Conservation (phyloP, 2,888 invertebrate genomes). For the Orthosia cruda region DNA sequence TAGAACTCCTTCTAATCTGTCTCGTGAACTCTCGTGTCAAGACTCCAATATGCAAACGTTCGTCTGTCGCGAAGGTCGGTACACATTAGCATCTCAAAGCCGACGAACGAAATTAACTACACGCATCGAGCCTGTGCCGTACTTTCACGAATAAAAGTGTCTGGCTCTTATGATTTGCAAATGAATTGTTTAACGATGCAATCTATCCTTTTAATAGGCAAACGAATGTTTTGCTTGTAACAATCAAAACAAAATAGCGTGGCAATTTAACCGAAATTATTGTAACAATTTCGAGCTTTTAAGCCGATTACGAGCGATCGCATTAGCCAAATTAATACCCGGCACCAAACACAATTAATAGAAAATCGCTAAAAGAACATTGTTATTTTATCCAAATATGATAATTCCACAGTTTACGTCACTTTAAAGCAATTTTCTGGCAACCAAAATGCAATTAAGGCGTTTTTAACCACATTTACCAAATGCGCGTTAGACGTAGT, state of each 20-base stretch:
- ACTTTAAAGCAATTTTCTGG: conserved; percentile 35
- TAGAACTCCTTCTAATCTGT: conserved; percentile 64
- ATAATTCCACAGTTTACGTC: conserved; percentile 9
- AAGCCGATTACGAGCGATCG: conserved; percentile 44
- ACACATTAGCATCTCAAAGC: conserved; percentile 86
- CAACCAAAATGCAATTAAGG: conserved; percentile 29
- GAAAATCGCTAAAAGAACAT: conserved; percentile 32
- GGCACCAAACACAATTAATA: conserved; percentile 29
- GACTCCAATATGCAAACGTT: conserved; percentile 72
- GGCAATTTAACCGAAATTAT: conserved; percentile 32
- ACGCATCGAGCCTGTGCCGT: conserved; percentile 67
- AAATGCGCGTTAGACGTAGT: conserved; percentile 38
- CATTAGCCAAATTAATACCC: conserved; percentile 43
- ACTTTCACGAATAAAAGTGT: conserved; percentile 53
- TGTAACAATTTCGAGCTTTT: conserved; percentile 37
- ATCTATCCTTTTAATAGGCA: neutral
- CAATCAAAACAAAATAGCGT: conserved; percentile 13
- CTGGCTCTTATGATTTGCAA: conserved; percentile 26
- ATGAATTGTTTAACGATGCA: conserved; percentile 35
- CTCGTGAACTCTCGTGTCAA: conserved; percentile 68
- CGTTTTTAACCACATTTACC: conserved; percentile 42
- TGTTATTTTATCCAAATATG: conserved; percentile 25
- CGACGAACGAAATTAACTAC: conserved; percentile 80
- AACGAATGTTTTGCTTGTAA: neutral
- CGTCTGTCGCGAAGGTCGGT: conserved; percentile 57